Evolutionary conservation across 2,888 invertebrate species (phyloP).

Genomic region (Phragmatobia fuliginosa): DNA sequence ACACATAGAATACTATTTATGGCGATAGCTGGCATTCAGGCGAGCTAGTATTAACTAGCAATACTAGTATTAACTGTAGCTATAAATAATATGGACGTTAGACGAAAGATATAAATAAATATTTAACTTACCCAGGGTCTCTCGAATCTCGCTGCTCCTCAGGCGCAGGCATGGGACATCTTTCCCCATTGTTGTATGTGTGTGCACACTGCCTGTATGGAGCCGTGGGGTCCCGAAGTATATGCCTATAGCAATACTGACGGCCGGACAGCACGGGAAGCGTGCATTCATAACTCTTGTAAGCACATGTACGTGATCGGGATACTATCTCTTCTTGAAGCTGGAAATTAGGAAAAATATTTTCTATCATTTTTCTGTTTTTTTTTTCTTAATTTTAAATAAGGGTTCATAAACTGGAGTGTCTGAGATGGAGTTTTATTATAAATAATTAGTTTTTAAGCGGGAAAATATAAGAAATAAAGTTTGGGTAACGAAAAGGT

Average conservation of each 20-base stretch:
- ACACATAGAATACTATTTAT: too few species aligned
- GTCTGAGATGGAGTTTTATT: not conserved
- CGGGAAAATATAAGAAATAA: not conserved
- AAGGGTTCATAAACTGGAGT: not conserved
- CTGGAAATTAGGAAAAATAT: constrained; percentile 64
- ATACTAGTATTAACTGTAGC: too few species aligned
- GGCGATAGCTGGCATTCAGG: too few species aligned
- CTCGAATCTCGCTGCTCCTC: constrained; percentile 62
- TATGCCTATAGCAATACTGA: constrained; percentile 93
- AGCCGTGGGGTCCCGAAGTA: constrained; percentile 92
- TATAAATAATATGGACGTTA: too few species aligned
- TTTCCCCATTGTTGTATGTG: constrained; percentile 89
- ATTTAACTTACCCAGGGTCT: constrained; percentile 65
- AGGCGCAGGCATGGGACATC: constrained; percentile 93
- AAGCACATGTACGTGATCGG: constrained; percentile 87
- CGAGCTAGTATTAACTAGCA: too few species aligned
- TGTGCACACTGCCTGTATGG: constrained; percentile 94
- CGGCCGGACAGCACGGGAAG: constrained; percentile 90
- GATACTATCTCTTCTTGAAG: constrained; percentile 88
- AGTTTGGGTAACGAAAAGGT: too few species aligned
- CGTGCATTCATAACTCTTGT: constrained; percentile 89
- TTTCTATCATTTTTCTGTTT: not conserved
- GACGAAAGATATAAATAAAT: too few species aligned
- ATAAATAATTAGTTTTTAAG: not conserved
- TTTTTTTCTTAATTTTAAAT: not conserved